These are phyloP conservation scores for Pogonus chalceus DNA, from an alignment of 1,140 invertebrate genomes.

Conservation along the genomic window DNA sequence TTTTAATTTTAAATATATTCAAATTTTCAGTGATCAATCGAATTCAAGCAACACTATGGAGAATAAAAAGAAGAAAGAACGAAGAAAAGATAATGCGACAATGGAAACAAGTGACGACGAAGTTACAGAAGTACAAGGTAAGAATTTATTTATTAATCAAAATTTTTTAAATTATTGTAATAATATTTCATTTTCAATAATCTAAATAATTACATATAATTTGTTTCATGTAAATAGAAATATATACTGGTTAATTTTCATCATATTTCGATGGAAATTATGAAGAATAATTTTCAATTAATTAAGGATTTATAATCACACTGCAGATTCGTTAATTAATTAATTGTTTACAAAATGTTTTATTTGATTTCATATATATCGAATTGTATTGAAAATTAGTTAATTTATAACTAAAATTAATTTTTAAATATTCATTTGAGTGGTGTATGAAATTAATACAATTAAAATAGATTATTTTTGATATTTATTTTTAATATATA, in stretches of 20 bases:
- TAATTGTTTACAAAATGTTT: background rate
- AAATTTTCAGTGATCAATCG: constrained; percentile 22
- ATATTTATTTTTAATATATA: too few species aligned
- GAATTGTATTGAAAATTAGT: background rate
- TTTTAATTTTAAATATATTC: too few species aligned
- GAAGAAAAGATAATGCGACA: constrained; percentile 36
- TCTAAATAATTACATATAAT: too few species aligned
- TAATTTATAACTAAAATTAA: background rate
- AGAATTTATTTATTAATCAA: constrained; percentile 16
- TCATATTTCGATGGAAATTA: background rate
- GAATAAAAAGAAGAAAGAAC: constrained; percentile 38
- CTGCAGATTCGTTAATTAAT: background rate
- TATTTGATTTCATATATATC: background rate
- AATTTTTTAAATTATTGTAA: background rate
- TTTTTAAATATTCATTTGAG: background rate
- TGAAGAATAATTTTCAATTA: background rate
- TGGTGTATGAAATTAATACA: too few species aligned
- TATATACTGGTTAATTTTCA: too few species aligned
- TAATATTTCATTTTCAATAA: background rate
- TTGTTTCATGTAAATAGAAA: too few species aligned
- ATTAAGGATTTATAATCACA: too few species aligned
- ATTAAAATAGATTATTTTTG: too few species aligned
- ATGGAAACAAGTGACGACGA: constrained; percentile 41
- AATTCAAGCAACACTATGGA: constrained; percentile 22
- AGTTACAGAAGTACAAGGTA: constrained; percentile 35